Base-by-base conservation (phyloP, 2,113 vertebrate genomes). In the Dicentrarchus labrax region DNA sequence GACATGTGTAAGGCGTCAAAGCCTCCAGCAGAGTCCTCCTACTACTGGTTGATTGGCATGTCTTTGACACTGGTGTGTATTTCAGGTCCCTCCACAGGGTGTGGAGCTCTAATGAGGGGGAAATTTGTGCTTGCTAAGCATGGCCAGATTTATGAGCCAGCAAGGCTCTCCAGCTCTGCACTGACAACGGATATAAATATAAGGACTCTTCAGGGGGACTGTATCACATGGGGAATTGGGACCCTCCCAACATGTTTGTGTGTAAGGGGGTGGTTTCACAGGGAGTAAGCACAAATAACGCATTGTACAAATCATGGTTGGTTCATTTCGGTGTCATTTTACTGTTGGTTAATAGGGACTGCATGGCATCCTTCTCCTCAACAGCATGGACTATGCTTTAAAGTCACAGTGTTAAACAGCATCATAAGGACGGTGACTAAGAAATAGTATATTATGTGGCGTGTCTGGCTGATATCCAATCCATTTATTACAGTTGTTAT, bases 121-220 rank as follows among this genome's bases (percentile, higher is more conserved):
- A 90, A 60, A 86, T 92, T 87, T 91, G 86, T 91, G 94, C 91
- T 92, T 88, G 80, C 80, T 93, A 90, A 94, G 94, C 91, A 93
- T 45, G 82, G 75, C 60, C 83, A 84, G 86, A 92, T 91, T 93
- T 92, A 92, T 89, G 91, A 92, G 91, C 70, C 84, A 86, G 83
- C 51, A 73, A 71, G 78, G 77, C 72, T 87, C 82, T 85, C 83
- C 85, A 89, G 91, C 83, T 81, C 85, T 67, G 80, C 87, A 86
- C 82, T 90, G 90, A 92, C 91, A 93, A 84, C 79, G 62, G 85
- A 85, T 90, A 93, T 93, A 91, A 92, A 93, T 85, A 93, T 71
- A 77, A 86, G 64, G 69, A 43, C 80, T 86, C 85, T 88, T 83
- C 79, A 69, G 86, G 78, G 81, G 66, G 54, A 65, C 53, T 54